These are phyloP conservation scores for Macaca mulatta DNA, from an alignment of 2,113 vertebrate genomes.

Conservation along the genomic window DNA sequence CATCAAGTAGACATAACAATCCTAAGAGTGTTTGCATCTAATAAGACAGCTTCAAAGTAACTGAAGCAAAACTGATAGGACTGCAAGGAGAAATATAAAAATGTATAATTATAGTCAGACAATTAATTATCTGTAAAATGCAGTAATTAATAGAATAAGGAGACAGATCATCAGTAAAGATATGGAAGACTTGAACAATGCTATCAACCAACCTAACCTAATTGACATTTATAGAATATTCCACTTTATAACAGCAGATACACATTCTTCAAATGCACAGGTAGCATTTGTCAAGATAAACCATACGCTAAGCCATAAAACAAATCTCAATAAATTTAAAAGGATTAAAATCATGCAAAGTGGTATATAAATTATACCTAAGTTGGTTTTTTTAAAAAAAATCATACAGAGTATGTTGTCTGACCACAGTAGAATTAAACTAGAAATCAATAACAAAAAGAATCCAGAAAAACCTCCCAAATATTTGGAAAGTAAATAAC, in stretches of 20 bases:
- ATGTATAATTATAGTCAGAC: conserved; percentile 19
- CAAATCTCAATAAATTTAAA: conserved; percentile 26
- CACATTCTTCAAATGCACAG: neutral
- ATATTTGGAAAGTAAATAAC: conserved; percentile 37
- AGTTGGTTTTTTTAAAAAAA: neutral
- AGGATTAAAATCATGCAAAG: neutral
- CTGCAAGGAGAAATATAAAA: neutral
- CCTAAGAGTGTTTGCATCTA: neutral
- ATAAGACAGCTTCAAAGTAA: conserved; percentile 33
- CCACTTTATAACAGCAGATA: neutral
- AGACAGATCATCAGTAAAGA: conserved; percentile 2
- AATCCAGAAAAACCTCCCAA: neutral
- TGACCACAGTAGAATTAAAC: conserved; percentile 28
- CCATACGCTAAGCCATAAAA: neutral
- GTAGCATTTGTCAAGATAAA: conserved; percentile 26
- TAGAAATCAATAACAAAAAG: conserved; percentile 41
- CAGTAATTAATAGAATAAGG: conserved; percentile 14
- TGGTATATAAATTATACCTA: conserved; percentile 1
- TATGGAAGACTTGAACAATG: neutral
- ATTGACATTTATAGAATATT: neutral
- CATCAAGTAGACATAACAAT: neutral
- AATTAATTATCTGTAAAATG: conserved; percentile 29
- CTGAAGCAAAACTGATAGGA: neutral
- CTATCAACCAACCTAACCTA: neutral
- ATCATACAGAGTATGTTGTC: neutral